Evolutionary conservation across 2,113 vertebrate species (phyloP), one percentile per base, ranked within the genome.

Genomic region (Chloroceryle aenea): DNA sequence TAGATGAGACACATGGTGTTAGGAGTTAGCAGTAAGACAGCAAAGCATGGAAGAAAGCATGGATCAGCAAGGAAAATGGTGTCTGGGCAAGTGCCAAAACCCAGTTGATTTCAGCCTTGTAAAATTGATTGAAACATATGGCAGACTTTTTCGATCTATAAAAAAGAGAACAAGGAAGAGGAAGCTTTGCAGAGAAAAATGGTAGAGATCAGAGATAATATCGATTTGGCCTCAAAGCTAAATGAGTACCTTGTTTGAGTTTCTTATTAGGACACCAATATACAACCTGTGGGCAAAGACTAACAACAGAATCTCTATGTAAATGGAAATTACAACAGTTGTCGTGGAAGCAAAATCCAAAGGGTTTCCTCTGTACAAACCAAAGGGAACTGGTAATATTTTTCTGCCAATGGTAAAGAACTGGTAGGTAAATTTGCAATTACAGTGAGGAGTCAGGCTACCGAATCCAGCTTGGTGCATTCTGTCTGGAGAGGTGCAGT

Each of bases 131-230:
- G 29, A 78, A 93, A 95, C 52, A 88, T 93, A 78, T 23, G 18
- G 12, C 68, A 94, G 63, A 55, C 29, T 45, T 55, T 47, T 92
- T 84, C 5, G 0, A 21, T 78, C 84, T 72, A 77, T 90, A 87
- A 89, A 87, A 87, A 93, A 38, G 7, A 82, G 23, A 78, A 92
- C 32, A 55, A 93, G 89, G 90, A 93, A 90, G 76, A 92, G 68
- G 83, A 95, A 96, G 38, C 79, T 92, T 62, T 62, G 47, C 68
- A 92, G 68, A 74, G 86, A 67, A 92, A 86, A 86, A 52, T 50
- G 55, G 23, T 42, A 50, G 75, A 95, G 86, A 77, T 89, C 56
- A 81, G 88, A 90, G 90, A 81, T 92, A 77, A 19, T 53, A 62
- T 7, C 69, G 29, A 10, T 92, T 90, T 94, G 92, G 73, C 83